Evolutionary conservation across 2,797 vertebrate species (phyloP).

Genomic region (Silurus lanzhouensis): DNA sequence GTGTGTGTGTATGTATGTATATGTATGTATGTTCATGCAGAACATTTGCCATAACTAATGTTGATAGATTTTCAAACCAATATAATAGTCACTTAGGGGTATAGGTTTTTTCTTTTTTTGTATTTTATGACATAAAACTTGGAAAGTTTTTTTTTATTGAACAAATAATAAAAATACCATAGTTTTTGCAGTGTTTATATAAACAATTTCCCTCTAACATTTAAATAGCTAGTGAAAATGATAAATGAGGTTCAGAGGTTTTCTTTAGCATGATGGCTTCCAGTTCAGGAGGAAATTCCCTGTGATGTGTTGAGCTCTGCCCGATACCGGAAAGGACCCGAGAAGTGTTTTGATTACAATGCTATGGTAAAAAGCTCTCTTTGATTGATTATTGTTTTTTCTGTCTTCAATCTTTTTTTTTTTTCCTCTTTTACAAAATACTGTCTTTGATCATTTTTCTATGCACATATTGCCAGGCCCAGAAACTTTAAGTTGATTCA

Average conservation of each 20-base stretch:
- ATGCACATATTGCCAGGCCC: neutral
- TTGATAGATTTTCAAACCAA: neutral
- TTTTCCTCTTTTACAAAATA: neutral
- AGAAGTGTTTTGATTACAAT: slow-evolving; percentile 97
- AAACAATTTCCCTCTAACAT: too few species aligned
- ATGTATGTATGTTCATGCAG: neutral
- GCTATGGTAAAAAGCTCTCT: slow-evolving; percentile 78
- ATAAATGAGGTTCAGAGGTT: slow-evolving; percentile 35
- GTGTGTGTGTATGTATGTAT: too few species aligned
- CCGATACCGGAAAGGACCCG: slow-evolving; percentile 92
- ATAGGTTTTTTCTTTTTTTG: neutral
- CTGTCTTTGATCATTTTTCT: neutral
- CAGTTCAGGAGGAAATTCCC: slow-evolving; percentile 84
- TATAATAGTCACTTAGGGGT: neutral
- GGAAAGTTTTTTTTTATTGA: neutral
- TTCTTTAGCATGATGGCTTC: slow-evolving; percentile 55
- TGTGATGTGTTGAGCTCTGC: slow-evolving; percentile 91
- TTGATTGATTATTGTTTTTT: neutral
- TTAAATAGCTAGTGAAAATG: neutral
- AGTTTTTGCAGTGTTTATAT: too few species aligned
- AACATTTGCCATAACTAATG: neutral
- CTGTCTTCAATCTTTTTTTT: too few species aligned
- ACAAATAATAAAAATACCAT: neutral
- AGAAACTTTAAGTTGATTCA: neutral
- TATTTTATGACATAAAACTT: neutral